Evolutionary conservation across 2,888 invertebrate species (phyloP), one percentile per base, ranked within the genome.

Genomic region (Heliconius sara): DNA sequence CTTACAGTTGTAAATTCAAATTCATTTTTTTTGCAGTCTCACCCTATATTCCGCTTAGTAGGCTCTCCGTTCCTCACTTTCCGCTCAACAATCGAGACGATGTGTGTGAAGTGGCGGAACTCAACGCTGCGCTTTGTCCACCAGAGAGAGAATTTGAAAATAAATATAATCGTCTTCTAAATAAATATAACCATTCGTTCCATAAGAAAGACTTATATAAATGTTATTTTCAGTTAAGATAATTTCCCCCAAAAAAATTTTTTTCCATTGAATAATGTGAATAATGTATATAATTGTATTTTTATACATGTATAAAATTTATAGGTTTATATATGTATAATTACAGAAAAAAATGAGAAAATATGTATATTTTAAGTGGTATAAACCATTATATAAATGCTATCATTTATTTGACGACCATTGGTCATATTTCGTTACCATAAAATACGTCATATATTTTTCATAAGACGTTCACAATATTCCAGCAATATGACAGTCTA

Each of bases 401-500:
- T 39, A 43, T 6, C 13, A 68, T 25, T 25, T n/a, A 68, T n/a
- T 43, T 39, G 25, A 70, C 25, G 70, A 47, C 70, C 22, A 19
- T 6, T 25, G 43, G 25, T 13, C 70, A 70, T 70, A 70, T 70
- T 47, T 70, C 25, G 70, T n/a, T 70, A 70, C 43, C 25, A 70
- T 70, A 70, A 73, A 39, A 73, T 22, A 60, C n/a, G 39, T 34
- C 25, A 34, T 73, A 52, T 43, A 73, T 73, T 73, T 73, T 73
- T 60, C 34, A 57, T 75, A 65, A 75, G 65, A 66, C 47, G 47
- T 65, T 25, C 74, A 74, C 76, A 72, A 80, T 80, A 73, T 79
- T 60, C 63, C 65, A 77, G 77, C 81, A 81, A 81, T 81, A 81
- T 81, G 81, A 81, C 79, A 75, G 63, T n/a, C 43, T 77, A 67